Evolutionary conservation across 2,888 invertebrate genomes (phyloP).

Genomic region (Zygaena filipendulae): DNA sequence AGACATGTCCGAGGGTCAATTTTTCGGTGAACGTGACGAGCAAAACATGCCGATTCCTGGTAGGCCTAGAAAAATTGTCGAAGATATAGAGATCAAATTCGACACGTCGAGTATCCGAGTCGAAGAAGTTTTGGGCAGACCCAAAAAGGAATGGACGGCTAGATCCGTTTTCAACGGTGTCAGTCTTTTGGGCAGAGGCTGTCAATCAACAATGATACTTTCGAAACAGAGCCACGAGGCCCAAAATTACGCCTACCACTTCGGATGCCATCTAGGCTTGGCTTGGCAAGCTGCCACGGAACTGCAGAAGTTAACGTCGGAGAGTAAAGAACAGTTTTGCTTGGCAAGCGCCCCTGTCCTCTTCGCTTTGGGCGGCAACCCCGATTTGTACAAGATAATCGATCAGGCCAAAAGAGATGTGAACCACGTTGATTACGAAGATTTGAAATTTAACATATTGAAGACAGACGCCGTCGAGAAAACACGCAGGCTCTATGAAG

Average conservation of each 20-base stretch:
- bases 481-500: constrained; percentile 46
- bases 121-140: constrained; percentile 62
- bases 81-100: constrained; percentile 42
- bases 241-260: constrained; percentile 79
- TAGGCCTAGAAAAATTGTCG: constrained; percentile 52
- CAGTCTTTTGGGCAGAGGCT: constrained; percentile 75
- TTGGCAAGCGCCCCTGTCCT: constrained; percentile 86
- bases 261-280: constrained; percentile 84
- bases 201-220: constrained; percentile 81
- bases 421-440: constrained; percentile 74
- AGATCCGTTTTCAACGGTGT: constrained; percentile 78
- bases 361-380: constrained; percentile 83
- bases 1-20: constrained; percentile 86
- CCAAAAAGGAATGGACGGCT: constrained; percentile 77
- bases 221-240: constrained; percentile 75
- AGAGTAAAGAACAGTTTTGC: constrained; percentile 74
- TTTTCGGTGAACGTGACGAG: constrained; percentile 78
- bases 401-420: constrained; percentile 75
- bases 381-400: constrained; percentile 71
- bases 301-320: constrained; percentile 58
- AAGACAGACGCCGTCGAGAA: constrained; percentile 55
- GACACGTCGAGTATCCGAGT: constrained; percentile 45
- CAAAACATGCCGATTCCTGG: constrained; percentile 81
- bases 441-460: constrained; percentile 58
- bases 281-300: constrained; percentile 79